Evolutionary conservation across 2,888 invertebrate species (phyloP).

Genomic region (Ramazzottius varieornatus): DNA sequence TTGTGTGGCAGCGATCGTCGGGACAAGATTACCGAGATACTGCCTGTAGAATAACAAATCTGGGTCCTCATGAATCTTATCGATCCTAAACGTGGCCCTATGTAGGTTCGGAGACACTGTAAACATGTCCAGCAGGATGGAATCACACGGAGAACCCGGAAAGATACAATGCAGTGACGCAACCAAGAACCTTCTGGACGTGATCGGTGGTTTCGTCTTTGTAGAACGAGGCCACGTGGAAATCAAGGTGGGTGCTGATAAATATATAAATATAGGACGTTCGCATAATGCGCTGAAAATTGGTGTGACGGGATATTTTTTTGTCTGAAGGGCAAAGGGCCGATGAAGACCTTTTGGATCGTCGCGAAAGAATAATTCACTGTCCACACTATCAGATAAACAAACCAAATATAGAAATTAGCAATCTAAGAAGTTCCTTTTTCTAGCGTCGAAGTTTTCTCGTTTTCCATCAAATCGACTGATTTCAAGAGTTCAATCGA

Average conservation of each 20-base stretch:
- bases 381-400: too few relatives aligned
- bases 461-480: too few relatives aligned
- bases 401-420: too few relatives aligned
- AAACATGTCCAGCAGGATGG: background rate
- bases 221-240: background rate
- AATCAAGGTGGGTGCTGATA: background rate
- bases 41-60: background rate
- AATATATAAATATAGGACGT: background rate
- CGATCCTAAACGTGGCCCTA: too few relatives aligned
- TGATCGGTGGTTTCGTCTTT: background rate
- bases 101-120: background rate
- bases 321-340: background rate
- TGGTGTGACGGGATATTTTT: background rate
- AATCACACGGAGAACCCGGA: constrained; percentile 1
- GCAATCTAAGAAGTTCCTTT: too few relatives aligned
- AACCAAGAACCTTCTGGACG: background rate
- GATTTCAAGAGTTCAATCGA: too few relatives aligned
- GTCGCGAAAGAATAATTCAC: background rate
- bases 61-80: too few relatives aligned
- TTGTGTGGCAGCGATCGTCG: background rate
- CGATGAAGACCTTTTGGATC: background rate
- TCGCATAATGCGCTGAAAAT: too few relatives aligned
- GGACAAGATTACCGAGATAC: background rate
- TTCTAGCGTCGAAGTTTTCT: too few relatives aligned
- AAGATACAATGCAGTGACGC: background rate